Evolutionary conservation across 2,888 invertebrate genomes (phyloP).

Genomic region (Congeria kusceri): DNA sequence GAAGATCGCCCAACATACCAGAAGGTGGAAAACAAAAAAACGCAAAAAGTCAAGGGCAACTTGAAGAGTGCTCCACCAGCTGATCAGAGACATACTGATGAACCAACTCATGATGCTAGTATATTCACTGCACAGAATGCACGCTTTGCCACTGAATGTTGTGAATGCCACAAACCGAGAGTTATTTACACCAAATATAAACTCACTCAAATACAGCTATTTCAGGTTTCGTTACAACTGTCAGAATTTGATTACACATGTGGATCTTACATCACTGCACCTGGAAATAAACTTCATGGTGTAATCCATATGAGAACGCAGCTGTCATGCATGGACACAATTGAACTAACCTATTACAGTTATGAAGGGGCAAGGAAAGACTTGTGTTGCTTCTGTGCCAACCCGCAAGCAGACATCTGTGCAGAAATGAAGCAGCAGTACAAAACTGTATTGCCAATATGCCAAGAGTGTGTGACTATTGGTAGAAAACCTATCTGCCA

Average conservation of each 20-base stretch:
- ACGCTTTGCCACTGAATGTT: slow-evolving; percentile 5
- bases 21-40: not conserved
- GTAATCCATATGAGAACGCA: not conserved
- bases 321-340: not conserved
- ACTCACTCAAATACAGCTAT: slow-evolving; percentile 15
- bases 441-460: slow-evolving; percentile 25
- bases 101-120: not conserved
- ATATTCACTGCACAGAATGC: slow-evolving; percentile 13
- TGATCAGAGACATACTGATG: not conserved
- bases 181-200: slow-evolving; percentile 23
- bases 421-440: slow-evolving; percentile 8
- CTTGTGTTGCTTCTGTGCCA: slow-evolving; percentile 20
- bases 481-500: not conserved
- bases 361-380: not conserved
- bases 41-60: slow-evolving; percentile 5
- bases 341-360: slow-evolving; percentile 16
- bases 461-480: not conserved
- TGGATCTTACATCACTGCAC: slow-evolving; percentile 1
- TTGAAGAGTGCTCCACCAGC: slow-evolving; percentile 1
- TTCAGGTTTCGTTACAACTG: slow-evolving; percentile 1
- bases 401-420: not conserved
- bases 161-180: slow-evolving; percentile 19
- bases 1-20: slow-evolving; percentile 2
- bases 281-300: slow-evolving; percentile 6
- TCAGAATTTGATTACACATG: slow-evolving; percentile 4